Evolutionary conservation across 2,888 invertebrate species (phyloP).

Genomic region (Apeira syringaria): DNA sequence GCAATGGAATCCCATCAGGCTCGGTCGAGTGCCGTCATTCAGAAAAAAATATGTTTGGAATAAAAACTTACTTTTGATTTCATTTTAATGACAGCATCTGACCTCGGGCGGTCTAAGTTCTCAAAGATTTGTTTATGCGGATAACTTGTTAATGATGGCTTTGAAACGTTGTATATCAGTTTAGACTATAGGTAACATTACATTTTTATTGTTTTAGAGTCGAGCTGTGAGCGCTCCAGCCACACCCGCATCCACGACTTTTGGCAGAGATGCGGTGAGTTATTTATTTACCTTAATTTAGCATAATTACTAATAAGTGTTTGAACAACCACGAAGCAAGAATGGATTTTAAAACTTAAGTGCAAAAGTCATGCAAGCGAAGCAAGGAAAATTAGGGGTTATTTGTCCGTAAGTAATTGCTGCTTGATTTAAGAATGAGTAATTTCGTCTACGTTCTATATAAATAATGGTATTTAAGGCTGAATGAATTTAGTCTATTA

Average conservation of each 20-base stretch:
- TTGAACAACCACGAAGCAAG: slow-evolving; percentile 5
- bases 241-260: slow-evolving; percentile 62
- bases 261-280: slow-evolving; percentile 66
- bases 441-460: slow-evolving; percentile 34
- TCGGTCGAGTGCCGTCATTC: slow-evolving; percentile 30
- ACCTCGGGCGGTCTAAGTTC: slow-evolving; percentile 37
- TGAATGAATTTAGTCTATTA: slow-evolving; percentile 45
- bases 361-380: slow-evolving; percentile 18
- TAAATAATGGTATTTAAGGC: slow-evolving; percentile 42
- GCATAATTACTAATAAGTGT: slow-evolving; percentile 14
- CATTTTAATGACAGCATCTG: slow-evolving; percentile 53
- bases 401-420: slow-evolving; percentile 25
- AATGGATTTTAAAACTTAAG: slow-evolving; percentile 13
- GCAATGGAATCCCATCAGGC: slow-evolving; percentile 47
- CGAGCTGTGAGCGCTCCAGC: slow-evolving; percentile 80
- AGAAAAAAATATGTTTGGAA: slow-evolving; percentile 51
- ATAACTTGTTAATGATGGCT: slow-evolving; percentile 31
- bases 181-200: slow-evolving; percentile 24
- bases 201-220: slow-evolving; percentile 64
- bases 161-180: slow-evolving; percentile 24
- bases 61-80: slow-evolving; percentile 67
- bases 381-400: slow-evolving; percentile 12
- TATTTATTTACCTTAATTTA: slow-evolving; percentile 21
- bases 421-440: slow-evolving; percentile 34
- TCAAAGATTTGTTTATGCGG: slow-evolving; percentile 40